Evolutionary conservation across 2,113 vertebrate species (phyloP), one percentile per base, ranked within the genome.

Genomic region (Brachyhypopomus occidentalis): DNA sequence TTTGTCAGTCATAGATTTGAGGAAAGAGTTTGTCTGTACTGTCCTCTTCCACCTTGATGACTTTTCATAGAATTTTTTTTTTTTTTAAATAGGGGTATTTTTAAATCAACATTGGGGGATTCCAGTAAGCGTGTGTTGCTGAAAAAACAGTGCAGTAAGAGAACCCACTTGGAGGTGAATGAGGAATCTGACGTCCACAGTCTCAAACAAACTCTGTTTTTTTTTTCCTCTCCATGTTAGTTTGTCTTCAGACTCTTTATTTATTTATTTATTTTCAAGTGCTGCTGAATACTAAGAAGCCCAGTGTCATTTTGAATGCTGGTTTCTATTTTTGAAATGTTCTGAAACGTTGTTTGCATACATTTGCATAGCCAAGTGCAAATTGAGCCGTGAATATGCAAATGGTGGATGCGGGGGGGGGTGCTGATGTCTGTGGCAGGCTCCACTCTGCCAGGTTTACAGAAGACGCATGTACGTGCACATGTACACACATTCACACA

Each of bases 301-400:
- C 86, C 87, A 91, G 94, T 95, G 94, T 94, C 93, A 95, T 96
- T 97, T 90, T 95, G 95, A 96, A 97, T 96, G 94, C 92, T 93
- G 94, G 94, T 94, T 97, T 95, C 97, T 98, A 98, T 99, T 99
- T 98, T 96, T 97, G 95, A 96, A 95, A 96, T 96, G 96, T 96
- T 95, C 95, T 96, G 96, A 96, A 96, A 97, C 89, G 94, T 94
- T 96, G 94, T 97, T 98, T 99, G 97, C 96, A 99, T 98, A 98
- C 91, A 98, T 98, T 98, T 97, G 96, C 97, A 98, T 98, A 97
- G 94, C 96, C 96, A 95, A 93, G 95, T 93, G 96, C 95, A 97
- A 97, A 98, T 97, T 96, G 96, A 97, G 90, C 95, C 89, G 90
- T 93, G 94, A 96, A 96, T 97, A 98, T 98, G 97, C 94, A 97